Evolutionary conservation across 2,888 invertebrate species (phyloP), one percentile per base, ranked within the genome.

Genomic region (Ophioninae sp.): DNA sequence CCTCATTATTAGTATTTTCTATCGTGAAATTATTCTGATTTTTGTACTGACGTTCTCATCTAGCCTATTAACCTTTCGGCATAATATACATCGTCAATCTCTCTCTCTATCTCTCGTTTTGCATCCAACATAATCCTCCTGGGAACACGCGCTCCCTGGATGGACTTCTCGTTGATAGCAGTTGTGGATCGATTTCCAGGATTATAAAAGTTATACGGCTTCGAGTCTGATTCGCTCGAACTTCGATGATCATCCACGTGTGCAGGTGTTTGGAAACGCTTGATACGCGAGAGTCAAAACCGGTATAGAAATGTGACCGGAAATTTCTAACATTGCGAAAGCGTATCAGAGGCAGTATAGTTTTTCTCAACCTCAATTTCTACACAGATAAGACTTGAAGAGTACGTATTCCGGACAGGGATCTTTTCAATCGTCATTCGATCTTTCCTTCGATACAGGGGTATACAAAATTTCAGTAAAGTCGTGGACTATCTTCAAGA

Each of bases 121-220:
- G 81, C 81, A 79, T 79, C 81, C 77, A 79, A 81, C 84, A 83
- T 80, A 79, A 82, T 72, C 79, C 82, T 70, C 30, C 65, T 50
- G 79, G 59, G 30, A 73, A 73, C 59, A 73, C 59, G 62, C 57
- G 70, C 39, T 84, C 79, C 81, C 74, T 74, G 79, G 83, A 87
- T 85, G 86, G 84, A 81, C 87, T 78, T 64, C 80, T 74, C 77
- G 65, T 65, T 69, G 73, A 69, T 78, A 78, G 67, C 72, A 44
- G 30, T 59, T 74, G 21, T 56, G 65, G 70, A 84, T 75, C 74
- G 75, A 75, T 79, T 79, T 20, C 20, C 10, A 73, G 73, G 78
- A 81, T 81, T 81, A 78, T 81, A 70, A 74, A 81, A 81, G 83
- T 81, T 59, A 78, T 61, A 70, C 10, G 59, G 23, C 17, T 57